Conservation (phyloP, 2,797 vertebrate species). For the Toxotes lorentzi region DNA sequence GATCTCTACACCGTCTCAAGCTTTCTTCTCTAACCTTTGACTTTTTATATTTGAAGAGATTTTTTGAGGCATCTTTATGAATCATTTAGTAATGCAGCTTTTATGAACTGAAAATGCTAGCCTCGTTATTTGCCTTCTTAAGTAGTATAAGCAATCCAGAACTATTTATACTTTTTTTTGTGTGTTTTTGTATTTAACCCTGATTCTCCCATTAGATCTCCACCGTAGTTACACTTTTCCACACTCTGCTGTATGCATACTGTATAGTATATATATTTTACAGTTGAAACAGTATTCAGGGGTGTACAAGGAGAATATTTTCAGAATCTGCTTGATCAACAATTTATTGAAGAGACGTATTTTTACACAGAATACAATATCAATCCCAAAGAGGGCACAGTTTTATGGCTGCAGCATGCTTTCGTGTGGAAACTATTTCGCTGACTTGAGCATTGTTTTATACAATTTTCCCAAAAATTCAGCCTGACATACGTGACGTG, state of each 20-base stretch:
- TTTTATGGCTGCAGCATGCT: no score
- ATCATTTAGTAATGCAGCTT: slow-evolving; percentile 20
- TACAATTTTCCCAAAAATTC: neutral
- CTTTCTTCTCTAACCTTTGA: slow-evolving; percentile 15
- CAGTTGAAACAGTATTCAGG: no score
- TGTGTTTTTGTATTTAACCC: neutral
- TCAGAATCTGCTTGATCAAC: no score
- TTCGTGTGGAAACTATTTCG: no score
- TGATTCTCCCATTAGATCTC: neutral
- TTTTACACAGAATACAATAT: no score
- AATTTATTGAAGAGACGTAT: no score
- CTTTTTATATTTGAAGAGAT: slow-evolving; percentile 9
- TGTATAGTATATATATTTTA: neutral
- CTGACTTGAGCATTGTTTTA: no score
- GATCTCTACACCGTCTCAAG: neutral
- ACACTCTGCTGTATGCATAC: neutral
- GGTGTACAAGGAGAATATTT: no score
- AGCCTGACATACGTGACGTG: neutral
- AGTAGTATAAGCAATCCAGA: neutral
- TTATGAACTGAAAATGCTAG: neutral
- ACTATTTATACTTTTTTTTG: neutral
- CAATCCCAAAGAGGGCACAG: no score
- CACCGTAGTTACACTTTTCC: neutral
- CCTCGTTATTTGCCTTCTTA: neutral
- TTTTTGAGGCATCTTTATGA: neutral